Percentiles rank a stretch among this genome's conserved stretches.
These are phyloP conservation scores for Enteromius argenteus DNA, from an alignment of 2,797 vertebrate species.

Conservation along the genomic window DNA sequence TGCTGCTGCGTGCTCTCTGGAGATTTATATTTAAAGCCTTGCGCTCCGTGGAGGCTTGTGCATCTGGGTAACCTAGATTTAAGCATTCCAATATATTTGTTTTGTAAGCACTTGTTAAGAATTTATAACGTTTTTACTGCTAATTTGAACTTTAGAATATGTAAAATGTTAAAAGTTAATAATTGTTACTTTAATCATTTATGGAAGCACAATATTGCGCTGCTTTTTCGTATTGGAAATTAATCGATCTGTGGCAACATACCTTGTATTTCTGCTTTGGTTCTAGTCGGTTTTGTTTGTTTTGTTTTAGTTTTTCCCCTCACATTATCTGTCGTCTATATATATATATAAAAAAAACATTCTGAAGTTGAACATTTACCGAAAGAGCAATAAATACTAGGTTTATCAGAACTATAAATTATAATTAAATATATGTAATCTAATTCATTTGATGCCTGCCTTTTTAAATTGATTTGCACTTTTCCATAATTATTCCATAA, in stretches of 20 bases:
- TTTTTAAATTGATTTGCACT: neutral
- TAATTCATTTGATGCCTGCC: neutral
- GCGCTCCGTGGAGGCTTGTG: conserved; percentile 47
- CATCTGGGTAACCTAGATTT: conserved; percentile 56
- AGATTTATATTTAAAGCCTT: conserved; percentile 57
- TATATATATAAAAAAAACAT: neutral
- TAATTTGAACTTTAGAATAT: neutral
- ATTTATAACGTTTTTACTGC: neutral
- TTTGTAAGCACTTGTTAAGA: conserved; percentile 8
- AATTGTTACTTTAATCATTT: neutral
- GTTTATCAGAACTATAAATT: neutral
- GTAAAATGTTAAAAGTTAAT: neutral
- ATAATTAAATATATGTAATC: neutral
- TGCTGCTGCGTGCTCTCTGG: conserved; percentile 46
- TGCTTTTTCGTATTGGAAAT: neutral
- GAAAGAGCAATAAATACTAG: neutral
- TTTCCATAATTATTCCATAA: neutral
- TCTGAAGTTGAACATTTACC: neutral
- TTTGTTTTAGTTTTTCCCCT: neutral
- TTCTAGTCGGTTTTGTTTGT: neutral
- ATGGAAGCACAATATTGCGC: neutral
- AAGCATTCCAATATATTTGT: conserved; percentile 24
- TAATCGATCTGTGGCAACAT: neutral
- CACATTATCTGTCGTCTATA: neutral
- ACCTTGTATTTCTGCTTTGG: neutral